phyloP scores from a whole-genome alignment of 2,113 vertebrate species.

The Channa argus region DNA sequence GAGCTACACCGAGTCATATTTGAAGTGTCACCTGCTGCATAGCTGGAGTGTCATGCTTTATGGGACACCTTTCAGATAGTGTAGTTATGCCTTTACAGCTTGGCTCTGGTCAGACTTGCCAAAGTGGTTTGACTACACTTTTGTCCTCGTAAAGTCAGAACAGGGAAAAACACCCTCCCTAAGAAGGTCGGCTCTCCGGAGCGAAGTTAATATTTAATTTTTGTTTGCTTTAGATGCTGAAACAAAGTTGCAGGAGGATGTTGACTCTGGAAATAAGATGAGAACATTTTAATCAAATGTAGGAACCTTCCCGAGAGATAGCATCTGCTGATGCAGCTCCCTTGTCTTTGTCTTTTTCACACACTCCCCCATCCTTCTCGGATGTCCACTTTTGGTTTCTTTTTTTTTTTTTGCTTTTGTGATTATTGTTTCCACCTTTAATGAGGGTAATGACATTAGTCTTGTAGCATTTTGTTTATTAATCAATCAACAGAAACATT shows the following conservation, averaged over 20 bases:
- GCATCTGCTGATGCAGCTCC: conserved; percentile 39
- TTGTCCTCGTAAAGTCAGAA: background rate
- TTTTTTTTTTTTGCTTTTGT: no score
- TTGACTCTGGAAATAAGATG: conserved; percentile 39
- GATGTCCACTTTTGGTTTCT: no score
- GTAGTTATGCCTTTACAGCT: background rate
- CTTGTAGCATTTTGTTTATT: no score
- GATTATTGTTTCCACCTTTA: no score
- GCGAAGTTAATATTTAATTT: conserved; percentile 28
- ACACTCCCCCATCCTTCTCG: background rate
- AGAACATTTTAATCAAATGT: conserved; percentile 28
- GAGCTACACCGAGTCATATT: no score
- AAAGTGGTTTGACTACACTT: background rate
- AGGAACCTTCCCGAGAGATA: conserved; percentile 30
- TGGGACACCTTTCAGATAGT: no score
- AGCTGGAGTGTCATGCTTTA: background rate
- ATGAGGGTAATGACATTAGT: no score
- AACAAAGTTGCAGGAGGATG: background rate
- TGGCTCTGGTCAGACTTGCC: background rate
- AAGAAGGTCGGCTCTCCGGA: conserved; percentile 14
- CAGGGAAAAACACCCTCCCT: conserved; percentile 3
- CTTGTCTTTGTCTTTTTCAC: background rate
- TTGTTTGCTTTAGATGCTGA: conserved; percentile 24
- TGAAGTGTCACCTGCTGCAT: background rate
- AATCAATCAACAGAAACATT: no score